Evolutionary conservation across 2,888 invertebrate genomes (phyloP).

Genomic region (Diabrotica balteata): DNA sequence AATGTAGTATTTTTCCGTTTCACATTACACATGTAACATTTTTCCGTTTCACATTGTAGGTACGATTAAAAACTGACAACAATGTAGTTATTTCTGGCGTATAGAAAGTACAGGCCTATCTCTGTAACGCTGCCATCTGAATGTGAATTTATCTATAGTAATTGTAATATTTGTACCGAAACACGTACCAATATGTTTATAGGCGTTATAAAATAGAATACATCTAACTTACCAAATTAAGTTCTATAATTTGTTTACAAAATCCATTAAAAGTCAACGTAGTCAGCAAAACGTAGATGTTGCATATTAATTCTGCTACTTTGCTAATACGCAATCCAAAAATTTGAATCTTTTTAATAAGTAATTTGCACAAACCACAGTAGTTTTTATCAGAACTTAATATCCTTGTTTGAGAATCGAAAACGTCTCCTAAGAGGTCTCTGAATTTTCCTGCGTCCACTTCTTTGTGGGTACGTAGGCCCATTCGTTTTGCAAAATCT

Average conservation of each 20-base stretch:
- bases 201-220: background rate
- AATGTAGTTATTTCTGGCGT: too few species aligned
- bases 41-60: too few species aligned
- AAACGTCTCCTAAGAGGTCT: background rate
- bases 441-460: background rate
- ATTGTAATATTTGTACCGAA: too few species aligned
- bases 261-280: conserved; percentile 40
- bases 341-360: conserved; percentile 34
- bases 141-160: too few species aligned
- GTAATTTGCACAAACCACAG: conserved; percentile 36
- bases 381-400: conserved; percentile 20
- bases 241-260: conserved; percentile 35
- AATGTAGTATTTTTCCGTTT: too few species aligned
- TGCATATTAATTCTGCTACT: conserved; percentile 37
- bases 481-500: conserved; percentile 6
- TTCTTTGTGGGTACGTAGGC: background rate
- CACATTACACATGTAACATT: too few species aligned
- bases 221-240: conserved; percentile 37
- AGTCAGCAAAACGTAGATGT: conserved; percentile 37
- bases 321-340: conserved; percentile 26
- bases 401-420: conserved; percentile 7
- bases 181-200: too few species aligned
- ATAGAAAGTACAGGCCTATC: too few species aligned
- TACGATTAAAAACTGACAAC: too few species aligned
- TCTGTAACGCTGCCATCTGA: too few species aligned